These are phyloP conservation scores for Rhynchophorus ferrugineus DNA, from an alignment of 1,140 invertebrate genomes.

Conservation along the genomic window DNA sequence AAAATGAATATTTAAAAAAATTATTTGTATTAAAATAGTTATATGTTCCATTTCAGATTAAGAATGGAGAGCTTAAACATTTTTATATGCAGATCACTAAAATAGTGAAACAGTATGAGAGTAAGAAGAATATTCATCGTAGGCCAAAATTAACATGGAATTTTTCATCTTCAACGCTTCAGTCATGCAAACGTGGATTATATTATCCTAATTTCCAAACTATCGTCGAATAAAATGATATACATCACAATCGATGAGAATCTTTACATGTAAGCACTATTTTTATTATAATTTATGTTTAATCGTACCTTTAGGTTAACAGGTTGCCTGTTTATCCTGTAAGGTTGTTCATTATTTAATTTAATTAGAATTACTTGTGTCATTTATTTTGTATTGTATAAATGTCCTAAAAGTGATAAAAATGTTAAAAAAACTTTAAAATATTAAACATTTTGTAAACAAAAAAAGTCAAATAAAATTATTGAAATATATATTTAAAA, in stretches of 20 bases:
- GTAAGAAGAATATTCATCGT: conserved; percentile 12
- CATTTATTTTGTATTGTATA: conserved; percentile 5
- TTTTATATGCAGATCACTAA: conserved; percentile 20
- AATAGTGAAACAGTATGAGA: conserved; percentile 21
- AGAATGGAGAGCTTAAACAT: conserved; percentile 15
- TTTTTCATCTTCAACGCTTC: conserved; percentile 17
- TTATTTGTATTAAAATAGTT: conserved; percentile 5
- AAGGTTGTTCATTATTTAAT: background rate
- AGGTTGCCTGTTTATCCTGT: background rate
- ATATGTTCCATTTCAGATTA: conserved; percentile 16
- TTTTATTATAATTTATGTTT: conserved; percentile 2
- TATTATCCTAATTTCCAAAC: conserved; percentile 21
- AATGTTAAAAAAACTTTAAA: conserved; percentile 9
- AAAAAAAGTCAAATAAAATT: conserved; percentile 4
- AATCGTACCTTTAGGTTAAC: background rate
- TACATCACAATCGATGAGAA: background rate
- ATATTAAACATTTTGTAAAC: conserved; percentile 6
- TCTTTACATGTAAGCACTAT: conserved; percentile 1
- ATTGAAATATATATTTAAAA: conserved; percentile 7
- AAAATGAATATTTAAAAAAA: conserved; percentile 6
- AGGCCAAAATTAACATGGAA: conserved; percentile 17
- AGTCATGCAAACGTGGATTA: conserved; percentile 10
- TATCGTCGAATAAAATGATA: conserved; percentile 18
- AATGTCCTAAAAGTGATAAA: conserved; percentile 10
- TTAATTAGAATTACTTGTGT: background rate